Evolutionary conservation across 2,113 vertebrate genomes (phyloP).

Genomic region (Larimichthys crocea): DNA sequence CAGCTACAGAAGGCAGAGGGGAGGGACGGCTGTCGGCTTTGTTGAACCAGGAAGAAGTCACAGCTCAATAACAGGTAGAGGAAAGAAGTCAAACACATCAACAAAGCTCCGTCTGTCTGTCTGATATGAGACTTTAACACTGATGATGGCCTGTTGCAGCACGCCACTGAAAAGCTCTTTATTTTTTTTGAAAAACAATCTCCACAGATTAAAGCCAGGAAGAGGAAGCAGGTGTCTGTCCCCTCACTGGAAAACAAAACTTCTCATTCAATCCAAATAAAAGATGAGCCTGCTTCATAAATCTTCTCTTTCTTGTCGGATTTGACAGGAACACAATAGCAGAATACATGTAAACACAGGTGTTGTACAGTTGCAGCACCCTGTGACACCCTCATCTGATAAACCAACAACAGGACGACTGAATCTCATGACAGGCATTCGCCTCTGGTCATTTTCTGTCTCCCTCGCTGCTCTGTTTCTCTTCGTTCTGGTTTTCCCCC

Average conservation of each 20-base stretch:
- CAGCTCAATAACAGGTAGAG: conserved; percentile 61
- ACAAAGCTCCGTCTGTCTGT: conserved; percentile 51
- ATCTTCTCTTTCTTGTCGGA: conserved; percentile 45
- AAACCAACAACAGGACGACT: conserved; percentile 8
- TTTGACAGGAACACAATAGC: conserved; percentile 31
- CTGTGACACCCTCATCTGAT: conserved; percentile 1
- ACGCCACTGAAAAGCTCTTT: conserved; percentile 29
- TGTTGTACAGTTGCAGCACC: conserved; percentile 25
- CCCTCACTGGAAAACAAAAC: conserved; percentile 22
- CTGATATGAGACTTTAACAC: conserved; percentile 23
- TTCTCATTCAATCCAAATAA: conserved; percentile 47
- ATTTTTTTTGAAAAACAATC: conserved; percentile 8
- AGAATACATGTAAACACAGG: conserved; percentile 37
- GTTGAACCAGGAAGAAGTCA: conserved; percentile 66
- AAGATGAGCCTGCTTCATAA: conserved; percentile 22
- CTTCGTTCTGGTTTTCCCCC: conserved; percentile 1
- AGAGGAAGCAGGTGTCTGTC: conserved; percentile 17
- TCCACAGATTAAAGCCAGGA: background rate
- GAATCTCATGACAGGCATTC: conserved; percentile 14
- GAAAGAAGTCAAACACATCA: conserved; percentile 60
- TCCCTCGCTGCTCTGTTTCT: background rate
- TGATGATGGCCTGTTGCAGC: conserved; percentile 52
- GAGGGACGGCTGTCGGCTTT: conserved; percentile 60
- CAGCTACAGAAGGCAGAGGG: conserved; percentile 50
- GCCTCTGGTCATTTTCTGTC: conserved; percentile 20